phyloP scores from a whole-genome alignment of 1,140 invertebrate species.

The Brachionus asplanchnoidis region DNA sequence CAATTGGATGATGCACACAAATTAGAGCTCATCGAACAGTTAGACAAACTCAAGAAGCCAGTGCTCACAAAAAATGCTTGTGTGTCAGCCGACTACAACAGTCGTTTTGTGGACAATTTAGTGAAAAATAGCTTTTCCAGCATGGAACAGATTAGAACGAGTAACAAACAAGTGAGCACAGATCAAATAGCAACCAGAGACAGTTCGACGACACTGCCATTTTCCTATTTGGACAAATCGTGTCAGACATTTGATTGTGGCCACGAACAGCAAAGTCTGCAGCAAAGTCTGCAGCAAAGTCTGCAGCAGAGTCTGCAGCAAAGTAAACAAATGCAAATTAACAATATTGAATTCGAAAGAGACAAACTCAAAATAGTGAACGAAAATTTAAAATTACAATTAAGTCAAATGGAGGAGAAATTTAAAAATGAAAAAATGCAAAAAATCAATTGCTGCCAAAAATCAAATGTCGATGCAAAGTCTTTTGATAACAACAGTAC shows the following conservation, averaged over 20 bases:
- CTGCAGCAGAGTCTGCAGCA: neutral
- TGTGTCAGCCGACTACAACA: conserved; percentile 2
- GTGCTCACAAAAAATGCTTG: neutral
- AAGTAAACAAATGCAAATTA: neutral
- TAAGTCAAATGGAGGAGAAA: conserved; percentile 29
- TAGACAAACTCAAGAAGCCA: neutral
- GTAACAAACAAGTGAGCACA: conserved; percentile 4
- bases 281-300: too few species aligned
- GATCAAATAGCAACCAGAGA: neutral
- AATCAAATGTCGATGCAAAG: neutral
- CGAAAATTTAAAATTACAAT: neutral
- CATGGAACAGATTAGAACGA: neutral
- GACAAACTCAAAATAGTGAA: neutral
- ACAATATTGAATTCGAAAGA: conserved; percentile 6
- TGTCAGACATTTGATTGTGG: neutral
- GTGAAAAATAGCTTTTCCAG: neutral
- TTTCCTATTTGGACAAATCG: neutral
- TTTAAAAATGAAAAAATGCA: neutral
- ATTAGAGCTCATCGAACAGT: neutral
- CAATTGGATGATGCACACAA: neutral
- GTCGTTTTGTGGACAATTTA: neutral
- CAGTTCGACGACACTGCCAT: neutral
- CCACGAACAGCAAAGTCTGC: neutral
- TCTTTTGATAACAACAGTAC: neutral
- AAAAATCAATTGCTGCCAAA: neutral